A percentile compares a stretch with the other conserved stretches of the same genome.
phyloP scores from a whole-genome alignment of 2,797 vertebrate genomes.

The Siniperca scherzeri region DNA sequence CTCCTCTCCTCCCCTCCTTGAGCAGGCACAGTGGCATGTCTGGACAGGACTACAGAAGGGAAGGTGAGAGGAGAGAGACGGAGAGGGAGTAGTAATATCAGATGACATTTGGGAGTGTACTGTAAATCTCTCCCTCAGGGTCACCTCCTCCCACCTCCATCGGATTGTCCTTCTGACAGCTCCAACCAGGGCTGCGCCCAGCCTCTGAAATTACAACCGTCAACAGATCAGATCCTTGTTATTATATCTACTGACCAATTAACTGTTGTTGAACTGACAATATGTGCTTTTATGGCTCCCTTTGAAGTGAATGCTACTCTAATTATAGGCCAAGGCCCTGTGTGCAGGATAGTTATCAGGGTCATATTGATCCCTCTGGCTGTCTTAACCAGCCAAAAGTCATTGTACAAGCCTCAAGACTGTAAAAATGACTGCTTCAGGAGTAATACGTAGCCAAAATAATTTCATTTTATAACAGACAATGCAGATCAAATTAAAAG shows the following conservation, averaged over 20 bases:
- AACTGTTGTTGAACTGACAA: slow-evolving; percentile 61
- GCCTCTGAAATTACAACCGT: slow-evolving; percentile 70
- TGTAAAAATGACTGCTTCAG: slow-evolving; percentile 25
- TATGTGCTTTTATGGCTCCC: slow-evolving; percentile 57
- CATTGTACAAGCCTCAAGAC: slow-evolving; percentile 10
- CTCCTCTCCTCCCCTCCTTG: slow-evolving; percentile 11
- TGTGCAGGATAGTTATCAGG: slow-evolving; percentile 48
- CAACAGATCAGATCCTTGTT: slow-evolving; percentile 53
- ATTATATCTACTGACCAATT: slow-evolving; percentile 66
- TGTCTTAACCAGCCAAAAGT: slow-evolving; percentile 39
- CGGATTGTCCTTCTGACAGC: slow-evolving; percentile 63
- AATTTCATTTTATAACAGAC: slow-evolving; percentile 21
- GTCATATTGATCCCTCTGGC: slow-evolving; percentile 48
- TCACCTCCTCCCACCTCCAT: slow-evolving; percentile 57
- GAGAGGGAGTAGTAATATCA: slow-evolving; percentile 58
- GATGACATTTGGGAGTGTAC: slow-evolving; percentile 67
- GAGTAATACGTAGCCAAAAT: slow-evolving; percentile 14
- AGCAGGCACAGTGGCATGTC: slow-evolving; percentile 57
- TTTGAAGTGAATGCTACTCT: slow-evolving; percentile 64
- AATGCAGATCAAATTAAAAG: slow-evolving; percentile 36
- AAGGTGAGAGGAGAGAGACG: slow-evolving; percentile 39
- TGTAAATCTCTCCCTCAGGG: slow-evolving; percentile 74
- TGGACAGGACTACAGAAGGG: slow-evolving; percentile 63
- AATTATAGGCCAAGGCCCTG: slow-evolving; percentile 58
- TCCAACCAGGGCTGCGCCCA: slow-evolving; percentile 51